Conservation (phyloP, 2,113 vertebrate genomes). For the Rhinichthys klamathensis region DNA sequence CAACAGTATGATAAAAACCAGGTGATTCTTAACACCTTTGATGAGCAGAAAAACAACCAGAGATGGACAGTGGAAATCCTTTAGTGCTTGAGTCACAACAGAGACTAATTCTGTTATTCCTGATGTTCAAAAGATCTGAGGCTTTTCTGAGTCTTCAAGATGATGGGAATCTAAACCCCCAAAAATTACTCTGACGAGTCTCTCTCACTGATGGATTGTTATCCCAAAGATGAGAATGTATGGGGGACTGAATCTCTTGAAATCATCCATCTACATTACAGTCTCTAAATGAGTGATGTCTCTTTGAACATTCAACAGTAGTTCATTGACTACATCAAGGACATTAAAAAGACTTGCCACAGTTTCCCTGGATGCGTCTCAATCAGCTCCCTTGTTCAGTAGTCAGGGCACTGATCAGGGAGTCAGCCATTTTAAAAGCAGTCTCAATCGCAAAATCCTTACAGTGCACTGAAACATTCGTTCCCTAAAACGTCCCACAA, state of each 20-base stretch:
- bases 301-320: not conserved
- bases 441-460: no score
- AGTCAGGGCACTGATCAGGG: no score
- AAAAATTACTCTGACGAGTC: not conserved
- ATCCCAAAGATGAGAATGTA: not conserved
- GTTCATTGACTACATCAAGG: not conserved
- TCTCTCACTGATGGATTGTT: not conserved
- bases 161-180: not conserved
- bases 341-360: not conserved
- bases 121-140: not conserved
- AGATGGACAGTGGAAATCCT: slow-evolving; percentile 87
- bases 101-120: not conserved
- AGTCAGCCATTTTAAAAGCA: no score
- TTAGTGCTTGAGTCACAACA: slow-evolving; percentile 60
- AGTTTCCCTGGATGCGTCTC: not conserved
- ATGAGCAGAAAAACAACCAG: slow-evolving; percentile 79
- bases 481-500: no score
- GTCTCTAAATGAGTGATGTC: not conserved
- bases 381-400: no score
- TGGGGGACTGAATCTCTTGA: not conserved
- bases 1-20: slow-evolving; percentile 88
- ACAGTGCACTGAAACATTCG: no score
- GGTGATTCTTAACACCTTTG: slow-evolving; percentile 84
- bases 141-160: not conserved
- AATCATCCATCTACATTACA: not conserved